phyloP scores from a whole-genome alignment of 35 echinoderm and acorn worm genomes.

The Ophioderma brevispina region DNA sequence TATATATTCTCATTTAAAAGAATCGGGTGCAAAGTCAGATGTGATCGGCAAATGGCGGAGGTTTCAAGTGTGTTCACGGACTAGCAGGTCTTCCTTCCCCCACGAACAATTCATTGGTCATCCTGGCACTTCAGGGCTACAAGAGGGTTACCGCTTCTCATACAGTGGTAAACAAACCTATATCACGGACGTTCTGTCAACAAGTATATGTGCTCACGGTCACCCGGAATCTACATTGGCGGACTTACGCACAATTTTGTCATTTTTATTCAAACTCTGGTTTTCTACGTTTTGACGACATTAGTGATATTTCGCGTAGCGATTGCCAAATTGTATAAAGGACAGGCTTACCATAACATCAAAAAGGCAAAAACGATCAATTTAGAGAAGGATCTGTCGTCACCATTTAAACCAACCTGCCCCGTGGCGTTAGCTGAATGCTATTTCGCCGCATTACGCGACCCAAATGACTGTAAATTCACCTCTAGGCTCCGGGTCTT shows the following conservation, averaged over 20 bases:
- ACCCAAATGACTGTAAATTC: background rate
- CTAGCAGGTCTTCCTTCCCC: conserved; percentile 33
- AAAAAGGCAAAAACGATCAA: too few relatives aligned
- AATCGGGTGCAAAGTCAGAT: background rate
- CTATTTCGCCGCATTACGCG: background rate
- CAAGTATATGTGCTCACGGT: background rate
- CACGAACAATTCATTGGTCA: conserved; percentile 28
- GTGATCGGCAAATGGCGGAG: background rate
- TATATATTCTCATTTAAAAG: conserved; percentile 1
- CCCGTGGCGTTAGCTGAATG: background rate
- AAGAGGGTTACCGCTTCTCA: background rate
- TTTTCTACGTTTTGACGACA: conserved; percentile 6
- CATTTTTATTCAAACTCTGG: background rate
- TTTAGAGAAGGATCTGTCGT: too few relatives aligned
- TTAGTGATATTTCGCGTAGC: background rate
- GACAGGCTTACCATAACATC: background rate
- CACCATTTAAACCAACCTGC: background rate
- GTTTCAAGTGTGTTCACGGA: conserved; percentile 20
- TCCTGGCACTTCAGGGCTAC: conserved; percentile 3
- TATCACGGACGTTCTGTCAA: background rate
- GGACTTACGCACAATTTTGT: background rate
- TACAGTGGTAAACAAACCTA: background rate
- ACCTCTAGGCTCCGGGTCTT: background rate
- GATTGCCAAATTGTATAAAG: background rate
- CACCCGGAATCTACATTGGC: background rate